Percentiles rank a stretch among this genome's conserved stretches.
Evolutionary conservation across 2,113 vertebrate genomes (phyloP).

Genomic region (Leptobrachium leishanense): DNA sequence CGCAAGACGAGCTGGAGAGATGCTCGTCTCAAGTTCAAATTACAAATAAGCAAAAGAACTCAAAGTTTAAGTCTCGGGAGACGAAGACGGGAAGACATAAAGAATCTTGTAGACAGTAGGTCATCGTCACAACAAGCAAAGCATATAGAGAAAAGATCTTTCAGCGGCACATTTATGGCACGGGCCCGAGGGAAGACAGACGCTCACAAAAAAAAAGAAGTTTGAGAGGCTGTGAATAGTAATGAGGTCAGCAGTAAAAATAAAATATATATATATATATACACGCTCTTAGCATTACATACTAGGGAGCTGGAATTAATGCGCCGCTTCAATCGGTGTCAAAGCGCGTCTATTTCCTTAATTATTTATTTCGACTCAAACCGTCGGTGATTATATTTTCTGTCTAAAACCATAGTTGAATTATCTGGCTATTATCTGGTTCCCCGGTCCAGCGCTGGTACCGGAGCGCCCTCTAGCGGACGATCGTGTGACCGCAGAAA

Average conservation of each 20-base stretch:
- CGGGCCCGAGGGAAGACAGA: background rate
- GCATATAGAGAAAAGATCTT: background rate
- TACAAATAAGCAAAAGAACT: background rate
- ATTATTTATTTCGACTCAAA: background rate
- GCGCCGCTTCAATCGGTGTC: slow-evolving; percentile 11
- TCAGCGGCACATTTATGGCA: background rate
- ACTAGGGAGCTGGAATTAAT: slow-evolving; percentile 3
- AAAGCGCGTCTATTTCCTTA: slow-evolving; percentile 9
- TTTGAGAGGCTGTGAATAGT: slow-evolving; percentile 4
- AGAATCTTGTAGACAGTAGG: slow-evolving; percentile 1
- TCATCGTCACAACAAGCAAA: background rate
- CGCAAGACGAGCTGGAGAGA: too few relatives aligned
- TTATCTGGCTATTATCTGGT: background rate
- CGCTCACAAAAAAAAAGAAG: background rate
- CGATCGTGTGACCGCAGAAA: background rate
- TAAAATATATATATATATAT: background rate
- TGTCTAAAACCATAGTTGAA: too few relatives aligned
- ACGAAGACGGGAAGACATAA: background rate
- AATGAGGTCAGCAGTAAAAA: slow-evolving; percentile 12
- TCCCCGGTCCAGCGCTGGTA: background rate
- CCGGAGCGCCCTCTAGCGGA: slow-evolving; percentile 24
- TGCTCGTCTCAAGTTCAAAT: background rate
- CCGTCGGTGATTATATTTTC: too few relatives aligned
- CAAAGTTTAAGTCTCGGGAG: background rate
- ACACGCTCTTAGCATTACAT: slow-evolving; percentile 2